These are phyloP conservation scores for Achatina immaculata DNA, from an alignment of 1,140 invertebrate genomes.

Conservation along the genomic window DNA sequence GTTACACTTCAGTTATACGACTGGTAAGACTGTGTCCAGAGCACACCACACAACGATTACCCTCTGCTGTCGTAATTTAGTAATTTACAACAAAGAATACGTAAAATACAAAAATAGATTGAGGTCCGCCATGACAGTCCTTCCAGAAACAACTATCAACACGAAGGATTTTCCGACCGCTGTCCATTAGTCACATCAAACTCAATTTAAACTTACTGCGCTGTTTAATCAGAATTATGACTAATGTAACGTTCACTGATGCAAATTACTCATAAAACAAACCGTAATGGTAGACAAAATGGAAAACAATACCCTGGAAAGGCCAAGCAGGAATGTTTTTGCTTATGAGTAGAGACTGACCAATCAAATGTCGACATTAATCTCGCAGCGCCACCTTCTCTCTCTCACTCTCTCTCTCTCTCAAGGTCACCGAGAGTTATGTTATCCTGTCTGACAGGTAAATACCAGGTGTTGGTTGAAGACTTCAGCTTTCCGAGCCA, in stretches of 20 bases:
- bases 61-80: background rate
- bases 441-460: no score
- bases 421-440: background rate
- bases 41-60: no score
- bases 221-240: background rate
- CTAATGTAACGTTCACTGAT: no score
- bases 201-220: background rate
- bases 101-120: conserved; percentile 32
- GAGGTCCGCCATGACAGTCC: conserved; percentile 29
- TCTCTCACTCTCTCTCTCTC: background rate
- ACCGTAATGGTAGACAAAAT: background rate
- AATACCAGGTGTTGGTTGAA: no score
- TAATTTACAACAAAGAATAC: conserved; percentile 30
- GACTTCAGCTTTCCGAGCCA: no score
- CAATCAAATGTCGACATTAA: conserved; percentile 22
- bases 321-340: conserved; percentile 37
- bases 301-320: conserved; percentile 21
- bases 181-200: background rate
- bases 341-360: conserved; percentile 32
- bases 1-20: no score
- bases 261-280: conserved; percentile 12
- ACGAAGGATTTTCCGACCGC: background rate
- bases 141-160: conserved; percentile 10
- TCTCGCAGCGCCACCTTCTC: conserved; percentile 1
- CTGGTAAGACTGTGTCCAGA: no score